Conservation (phyloP, 2,797 vertebrate species). For the Tangara arthus region DNA sequence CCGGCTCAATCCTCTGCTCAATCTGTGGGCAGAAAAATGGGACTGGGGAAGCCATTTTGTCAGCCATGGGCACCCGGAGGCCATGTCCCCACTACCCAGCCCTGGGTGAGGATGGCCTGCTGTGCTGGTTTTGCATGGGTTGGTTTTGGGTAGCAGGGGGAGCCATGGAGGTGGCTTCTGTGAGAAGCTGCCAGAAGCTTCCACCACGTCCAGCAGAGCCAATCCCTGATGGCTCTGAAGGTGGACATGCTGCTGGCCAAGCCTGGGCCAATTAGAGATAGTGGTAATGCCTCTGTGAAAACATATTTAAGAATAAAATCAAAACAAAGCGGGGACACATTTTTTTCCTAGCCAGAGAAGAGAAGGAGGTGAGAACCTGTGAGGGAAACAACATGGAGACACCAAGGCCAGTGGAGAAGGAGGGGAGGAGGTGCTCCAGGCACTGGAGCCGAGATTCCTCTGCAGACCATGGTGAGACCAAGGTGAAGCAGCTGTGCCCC, state of each 20-base stretch:
- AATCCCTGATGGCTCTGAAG: neutral
- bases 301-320: neutral
- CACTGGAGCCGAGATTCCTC: accelerated
- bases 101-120: neutral
- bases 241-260: neutral
- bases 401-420: neutral
- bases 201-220: neutral
- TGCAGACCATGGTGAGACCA: neutral
- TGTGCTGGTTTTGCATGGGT: neutral
- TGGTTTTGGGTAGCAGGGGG: neutral
- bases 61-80: accelerated
- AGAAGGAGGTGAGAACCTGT: neutral
- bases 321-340: neutral
- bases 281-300: neutral
- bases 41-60: neutral
- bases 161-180: neutral
- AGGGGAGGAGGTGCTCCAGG: neutral
- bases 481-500: neutral
- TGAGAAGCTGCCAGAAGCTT: neutral
- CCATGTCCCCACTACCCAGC: neutral
- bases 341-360: neutral
- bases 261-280: neutral
- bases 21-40: constrained; percentile 74
- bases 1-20: constrained; percentile 92
- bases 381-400: neutral